phyloP scores from a whole-genome alignment of 2,888 invertebrate species.

The Timema podura region DNA sequence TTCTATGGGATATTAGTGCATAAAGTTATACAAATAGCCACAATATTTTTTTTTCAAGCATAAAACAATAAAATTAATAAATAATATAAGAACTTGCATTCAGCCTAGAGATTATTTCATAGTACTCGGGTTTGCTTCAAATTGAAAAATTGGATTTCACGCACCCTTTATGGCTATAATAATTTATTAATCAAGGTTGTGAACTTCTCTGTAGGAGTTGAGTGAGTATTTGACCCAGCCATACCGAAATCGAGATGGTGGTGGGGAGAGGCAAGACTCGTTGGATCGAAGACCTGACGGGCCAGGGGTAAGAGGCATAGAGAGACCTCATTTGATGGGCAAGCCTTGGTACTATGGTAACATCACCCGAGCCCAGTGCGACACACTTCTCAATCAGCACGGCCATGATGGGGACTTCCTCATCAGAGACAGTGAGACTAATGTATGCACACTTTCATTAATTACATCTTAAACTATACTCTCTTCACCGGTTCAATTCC shows the following conservation, averaged over 20 bases:
- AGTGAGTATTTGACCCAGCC: conserved; percentile 85
- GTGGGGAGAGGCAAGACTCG: conserved; percentile 48
- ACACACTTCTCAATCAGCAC: conserved; percentile 88
- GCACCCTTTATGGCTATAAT: too few relatives aligned
- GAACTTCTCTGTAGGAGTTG: conserved; percentile 58
- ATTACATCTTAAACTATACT: neutral
- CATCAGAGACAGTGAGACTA: conserved; percentile 97
- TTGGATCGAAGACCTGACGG: conserved; percentile 49
- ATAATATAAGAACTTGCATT: too few relatives aligned
- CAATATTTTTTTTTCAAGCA: too few relatives aligned
- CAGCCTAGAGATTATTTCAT: too few relatives aligned
- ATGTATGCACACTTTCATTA: conserved; percentile 63
- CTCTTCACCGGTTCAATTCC: too few relatives aligned
- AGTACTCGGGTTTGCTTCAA: too few relatives aligned
- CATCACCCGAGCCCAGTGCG: conserved; percentile 94
- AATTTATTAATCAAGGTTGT: too few relatives aligned
- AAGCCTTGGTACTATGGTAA: conserved; percentile 98
- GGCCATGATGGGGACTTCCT: conserved; percentile 98
- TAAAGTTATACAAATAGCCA: too few relatives aligned
- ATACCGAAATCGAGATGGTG: conserved; percentile 58
- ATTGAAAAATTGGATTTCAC: too few relatives aligned
- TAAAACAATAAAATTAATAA: too few relatives aligned
- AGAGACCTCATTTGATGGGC: conserved; percentile 67
- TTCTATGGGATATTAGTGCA: too few relatives aligned
- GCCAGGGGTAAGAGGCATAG: conserved; percentile 42